These are phyloP conservation scores for Drosophila kepulauana DNA, from an alignment of 1,140 invertebrate species.

Conservation along the genomic window DNA sequence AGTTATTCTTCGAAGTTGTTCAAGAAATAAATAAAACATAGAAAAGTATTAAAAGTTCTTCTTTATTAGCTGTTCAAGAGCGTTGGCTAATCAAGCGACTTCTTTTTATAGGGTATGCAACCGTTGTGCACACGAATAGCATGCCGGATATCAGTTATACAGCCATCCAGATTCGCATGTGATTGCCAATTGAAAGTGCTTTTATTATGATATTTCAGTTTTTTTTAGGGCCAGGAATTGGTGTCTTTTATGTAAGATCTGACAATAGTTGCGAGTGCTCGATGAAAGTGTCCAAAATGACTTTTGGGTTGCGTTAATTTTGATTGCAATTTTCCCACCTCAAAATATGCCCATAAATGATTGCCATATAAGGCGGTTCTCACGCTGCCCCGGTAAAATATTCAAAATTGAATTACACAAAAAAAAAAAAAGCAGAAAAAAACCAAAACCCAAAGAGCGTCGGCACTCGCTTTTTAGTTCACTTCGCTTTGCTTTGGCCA, in stretches of 20 bases:
- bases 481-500: conserved; percentile 40
- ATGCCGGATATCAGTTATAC: conserved; percentile 45
- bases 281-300: conserved; percentile 43
- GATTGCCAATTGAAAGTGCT: conserved; percentile 43
- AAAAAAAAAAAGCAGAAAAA: too few relatives aligned
- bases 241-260: conserved; percentile 39
- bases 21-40: too few relatives aligned
- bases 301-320: conserved; percentile 27
- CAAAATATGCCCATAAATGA: conserved; percentile 43
- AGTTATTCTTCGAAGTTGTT: too few relatives aligned
- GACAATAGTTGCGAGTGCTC: conserved; percentile 15
- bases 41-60: too few relatives aligned
- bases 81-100: neutral
- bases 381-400: conserved; percentile 70
- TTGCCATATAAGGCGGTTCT: conserved; percentile 55
- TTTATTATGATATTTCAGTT: conserved; percentile 7
- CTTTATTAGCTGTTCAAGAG: neutral
- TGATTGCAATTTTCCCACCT: conserved; percentile 45
- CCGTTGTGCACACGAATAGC: conserved; percentile 26
- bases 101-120: neutral
- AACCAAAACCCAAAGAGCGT: neutral
- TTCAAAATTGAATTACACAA: conserved; percentile 71
- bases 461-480: conserved; percentile 16
- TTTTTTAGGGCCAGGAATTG: conserved; percentile 21
- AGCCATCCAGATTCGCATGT: conserved; percentile 38